These are phyloP conservation scores for Drosophila miranda DNA, from an alignment of 1,140 invertebrate species.

Conservation along the genomic window DNA sequence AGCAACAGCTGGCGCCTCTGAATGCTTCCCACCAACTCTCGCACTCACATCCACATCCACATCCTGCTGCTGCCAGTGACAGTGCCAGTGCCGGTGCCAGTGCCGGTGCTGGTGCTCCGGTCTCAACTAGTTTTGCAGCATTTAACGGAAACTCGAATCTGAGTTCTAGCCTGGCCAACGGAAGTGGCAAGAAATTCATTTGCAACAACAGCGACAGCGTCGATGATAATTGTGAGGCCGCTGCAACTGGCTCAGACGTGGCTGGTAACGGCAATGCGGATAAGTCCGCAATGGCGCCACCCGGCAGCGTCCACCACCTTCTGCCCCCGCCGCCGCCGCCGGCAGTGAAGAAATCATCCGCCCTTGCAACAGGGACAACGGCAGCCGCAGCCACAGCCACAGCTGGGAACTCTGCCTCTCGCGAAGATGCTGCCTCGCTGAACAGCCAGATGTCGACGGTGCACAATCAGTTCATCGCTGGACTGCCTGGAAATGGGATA, in stretches of 20 bases:
- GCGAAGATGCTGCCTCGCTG: constrained; percentile 69
- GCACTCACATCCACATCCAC: constrained; percentile 41
- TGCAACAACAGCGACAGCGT: constrained; percentile 52
- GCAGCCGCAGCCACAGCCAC: constrained; percentile 9
- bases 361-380: background rate
- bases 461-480: constrained; percentile 49
- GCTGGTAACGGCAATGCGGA: constrained; percentile 47
- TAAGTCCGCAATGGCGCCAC: constrained; percentile 37
- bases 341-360: constrained; percentile 53
- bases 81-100: constrained; percentile 11
- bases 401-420: constrained; percentile 48
- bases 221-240: constrained; percentile 22
- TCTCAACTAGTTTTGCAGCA: constrained; percentile 70
- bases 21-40: constrained; percentile 69
- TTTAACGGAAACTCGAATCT: constrained; percentile 82
- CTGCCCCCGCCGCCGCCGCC: constrained; percentile 51
- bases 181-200: constrained; percentile 73
- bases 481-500: constrained; percentile 27
- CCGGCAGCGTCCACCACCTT: constrained; percentile 47
- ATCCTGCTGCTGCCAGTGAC: constrained; percentile 55
- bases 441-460: constrained; percentile 68
- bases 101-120: constrained; percentile 31
- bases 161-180: constrained; percentile 80
- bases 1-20: constrained; percentile 67
- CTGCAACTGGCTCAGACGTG: constrained; percentile 29